Percentiles rank a stretch among this genome's conserved stretches.
Evolutionary conservation across 1,140 invertebrate species (phyloP).

Genomic region (Galleria mellonella): DNA sequence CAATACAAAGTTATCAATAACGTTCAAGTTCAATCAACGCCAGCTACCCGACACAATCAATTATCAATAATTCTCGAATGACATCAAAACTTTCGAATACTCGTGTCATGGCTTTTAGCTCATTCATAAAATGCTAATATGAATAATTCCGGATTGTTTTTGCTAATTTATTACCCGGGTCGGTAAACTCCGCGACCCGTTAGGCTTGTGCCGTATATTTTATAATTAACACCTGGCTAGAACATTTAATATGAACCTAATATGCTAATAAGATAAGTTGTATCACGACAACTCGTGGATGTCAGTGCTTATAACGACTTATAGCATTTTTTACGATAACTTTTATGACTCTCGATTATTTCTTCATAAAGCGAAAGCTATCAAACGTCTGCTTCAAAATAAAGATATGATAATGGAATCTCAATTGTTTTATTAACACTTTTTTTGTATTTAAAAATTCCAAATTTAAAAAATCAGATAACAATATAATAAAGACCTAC

Average conservation of each 20-base stretch:
- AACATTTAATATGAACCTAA: slow-evolving; percentile 33
- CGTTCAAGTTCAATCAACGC: background rate
- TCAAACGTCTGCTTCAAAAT: no score
- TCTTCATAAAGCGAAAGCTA: no score
- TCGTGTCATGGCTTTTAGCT: slow-evolving; percentile 30
- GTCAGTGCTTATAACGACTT: background rate
- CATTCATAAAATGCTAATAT: slow-evolving; percentile 61
- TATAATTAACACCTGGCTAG: slow-evolving; percentile 54
- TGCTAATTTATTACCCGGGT: slow-evolving; percentile 45
- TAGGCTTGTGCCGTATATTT: slow-evolving; percentile 39
- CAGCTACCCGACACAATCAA: background rate
- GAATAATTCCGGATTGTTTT: slow-evolving; percentile 47
- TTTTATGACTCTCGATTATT: no score
- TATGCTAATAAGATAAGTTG: slow-evolving; percentile 18
- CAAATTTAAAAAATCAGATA: no score
- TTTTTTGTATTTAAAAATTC: no score
- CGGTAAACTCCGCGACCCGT: slow-evolving; percentile 24
- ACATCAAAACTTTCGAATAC: slow-evolving; percentile 46
- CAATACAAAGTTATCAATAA: background rate
- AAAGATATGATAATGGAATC: no score
- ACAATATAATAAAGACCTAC: no score
- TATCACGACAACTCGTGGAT: no score
- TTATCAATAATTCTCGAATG: slow-evolving; percentile 10
- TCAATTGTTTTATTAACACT: no score
- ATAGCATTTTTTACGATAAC: slow-evolving; percentile 13